Evolutionary conservation across 2,888 invertebrate species (phyloP).

Genomic region (Microplitis manilae): DNA sequence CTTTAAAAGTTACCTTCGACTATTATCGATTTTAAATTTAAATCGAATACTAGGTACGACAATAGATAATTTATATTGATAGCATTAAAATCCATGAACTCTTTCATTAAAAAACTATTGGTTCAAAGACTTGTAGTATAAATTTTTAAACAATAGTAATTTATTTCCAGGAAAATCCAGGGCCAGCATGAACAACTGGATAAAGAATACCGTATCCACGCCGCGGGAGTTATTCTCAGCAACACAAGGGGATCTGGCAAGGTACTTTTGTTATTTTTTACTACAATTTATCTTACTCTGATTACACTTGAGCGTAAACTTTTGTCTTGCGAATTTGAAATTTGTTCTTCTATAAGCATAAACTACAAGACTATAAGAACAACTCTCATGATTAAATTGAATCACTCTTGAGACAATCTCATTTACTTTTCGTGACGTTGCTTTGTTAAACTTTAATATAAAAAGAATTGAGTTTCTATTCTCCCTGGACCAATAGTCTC

Average conservation of each 20-base stretch:
- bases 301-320: constrained; percentile 1
- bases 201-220: constrained; percentile 79
- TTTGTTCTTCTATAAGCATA: neutral
- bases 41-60: no score
- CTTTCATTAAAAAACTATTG: no score
- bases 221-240: constrained; percentile 77
- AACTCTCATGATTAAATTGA: neutral
- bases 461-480: neutral
- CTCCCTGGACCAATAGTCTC: neutral
- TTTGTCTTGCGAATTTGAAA: neutral
- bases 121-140: no score
- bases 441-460: neutral
- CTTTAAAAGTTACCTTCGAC: no score
- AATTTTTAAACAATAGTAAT: neutral
- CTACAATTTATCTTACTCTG: constrained; percentile 12
- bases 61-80: no score
- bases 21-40: no score
- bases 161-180: constrained; percentile 77
- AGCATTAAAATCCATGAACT: no score
- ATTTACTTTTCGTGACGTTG: neutral
- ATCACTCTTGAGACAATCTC: neutral
- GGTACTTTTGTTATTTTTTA: constrained; percentile 69
- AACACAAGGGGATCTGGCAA: constrained; percentile 78
- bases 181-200: constrained; percentile 80
- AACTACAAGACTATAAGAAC: neutral